Evolutionary conservation across 2,113 vertebrate species (phyloP).

Genomic region (Naja naja): DNA sequence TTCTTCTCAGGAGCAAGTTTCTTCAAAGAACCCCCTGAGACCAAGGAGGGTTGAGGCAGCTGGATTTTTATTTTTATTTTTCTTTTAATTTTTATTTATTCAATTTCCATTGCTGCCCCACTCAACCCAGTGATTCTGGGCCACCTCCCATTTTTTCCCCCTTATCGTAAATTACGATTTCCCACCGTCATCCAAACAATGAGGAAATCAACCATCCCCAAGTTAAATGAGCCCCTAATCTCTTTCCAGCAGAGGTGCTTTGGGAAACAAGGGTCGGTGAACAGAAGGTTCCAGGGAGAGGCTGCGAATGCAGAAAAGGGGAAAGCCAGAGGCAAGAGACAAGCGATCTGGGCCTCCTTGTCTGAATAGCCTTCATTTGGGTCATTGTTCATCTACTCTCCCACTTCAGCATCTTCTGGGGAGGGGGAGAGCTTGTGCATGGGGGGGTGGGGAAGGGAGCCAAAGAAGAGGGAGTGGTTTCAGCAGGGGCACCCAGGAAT

Average conservation of each 20-base stretch:
- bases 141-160: neutral
- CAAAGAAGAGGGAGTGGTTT: slow-evolving; percentile 55
- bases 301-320: neutral
- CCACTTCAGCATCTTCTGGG: slow-evolving; percentile 56
- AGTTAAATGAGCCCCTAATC: slow-evolving; percentile 30
- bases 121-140: neutral
- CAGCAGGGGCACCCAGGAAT: slow-evolving; percentile 76
- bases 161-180: slow-evolving; percentile 69
- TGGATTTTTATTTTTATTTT: slow-evolving; percentile 49
- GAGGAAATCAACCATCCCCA: slow-evolving; percentile 40
- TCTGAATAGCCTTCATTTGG: slow-evolving; percentile 61
- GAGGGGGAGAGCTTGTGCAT: slow-evolving; percentile 63
- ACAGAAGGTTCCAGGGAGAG: neutral
- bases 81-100: neutral
- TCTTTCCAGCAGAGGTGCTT: neutral
- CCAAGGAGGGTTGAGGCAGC: neutral
- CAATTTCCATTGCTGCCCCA: neutral
- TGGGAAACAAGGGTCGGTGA: neutral
- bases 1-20: slow-evolving; percentile 41
- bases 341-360: slow-evolving; percentile 36
- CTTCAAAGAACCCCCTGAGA: slow-evolving; percentile 28
- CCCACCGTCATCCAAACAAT: slow-evolving; percentile 65
- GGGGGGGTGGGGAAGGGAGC: slow-evolving; percentile 53
- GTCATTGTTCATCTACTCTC: slow-evolving; percentile 66
- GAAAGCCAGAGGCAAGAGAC: slow-evolving; percentile 31